Percentiles rank a stretch among this genome's conserved stretches.
phyloP scores from a whole-genome alignment of 2,797 vertebrate species.

The Siniperca undulata region DNA sequence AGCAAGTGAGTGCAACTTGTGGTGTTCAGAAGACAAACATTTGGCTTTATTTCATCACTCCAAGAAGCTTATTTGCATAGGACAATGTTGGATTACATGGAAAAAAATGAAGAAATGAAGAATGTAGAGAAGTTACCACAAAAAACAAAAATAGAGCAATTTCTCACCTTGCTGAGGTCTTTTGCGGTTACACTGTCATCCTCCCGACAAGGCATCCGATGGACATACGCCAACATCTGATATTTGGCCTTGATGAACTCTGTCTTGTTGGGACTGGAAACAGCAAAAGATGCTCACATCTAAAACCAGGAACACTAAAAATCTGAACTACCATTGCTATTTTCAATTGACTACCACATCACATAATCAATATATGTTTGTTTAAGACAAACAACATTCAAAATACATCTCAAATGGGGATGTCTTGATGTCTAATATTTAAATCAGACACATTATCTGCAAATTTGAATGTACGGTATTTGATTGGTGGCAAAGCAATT shows the following conservation, averaged over 20 bases:
- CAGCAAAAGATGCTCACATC: constrained; percentile 23
- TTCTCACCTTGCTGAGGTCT: constrained; percentile 96
- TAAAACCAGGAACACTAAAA: constrained; percentile 12
- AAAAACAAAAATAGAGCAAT: not conserved
- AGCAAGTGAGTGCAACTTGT: not conserved
- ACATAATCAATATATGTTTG: not conserved
- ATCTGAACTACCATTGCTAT: not conserved
- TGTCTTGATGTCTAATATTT: not conserved
- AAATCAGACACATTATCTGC: not conserved
- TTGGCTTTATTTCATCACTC: not conserved
- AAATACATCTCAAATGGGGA: not conserved
- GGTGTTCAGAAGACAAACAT: not conserved
- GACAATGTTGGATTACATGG: not conserved
- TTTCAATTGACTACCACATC: not conserved
- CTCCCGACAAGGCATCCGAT: constrained; percentile 96
- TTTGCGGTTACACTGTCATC: constrained; percentile 97
- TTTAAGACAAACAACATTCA: constrained; percentile 6
- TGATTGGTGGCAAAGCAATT: not conserved
- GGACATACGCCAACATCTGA: constrained; percentile 97
- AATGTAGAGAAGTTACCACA: not conserved
- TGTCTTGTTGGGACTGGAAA: constrained; percentile 94
- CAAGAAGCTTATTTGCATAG: not conserved
- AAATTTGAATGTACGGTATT: not conserved
- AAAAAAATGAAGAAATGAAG: not conserved
- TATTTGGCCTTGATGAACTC: constrained; percentile 99